These are phyloP conservation scores for Leptodirus hochenwartii DNA, from an alignment of 2,888 invertebrate genomes.

Conservation along the genomic window DNA sequence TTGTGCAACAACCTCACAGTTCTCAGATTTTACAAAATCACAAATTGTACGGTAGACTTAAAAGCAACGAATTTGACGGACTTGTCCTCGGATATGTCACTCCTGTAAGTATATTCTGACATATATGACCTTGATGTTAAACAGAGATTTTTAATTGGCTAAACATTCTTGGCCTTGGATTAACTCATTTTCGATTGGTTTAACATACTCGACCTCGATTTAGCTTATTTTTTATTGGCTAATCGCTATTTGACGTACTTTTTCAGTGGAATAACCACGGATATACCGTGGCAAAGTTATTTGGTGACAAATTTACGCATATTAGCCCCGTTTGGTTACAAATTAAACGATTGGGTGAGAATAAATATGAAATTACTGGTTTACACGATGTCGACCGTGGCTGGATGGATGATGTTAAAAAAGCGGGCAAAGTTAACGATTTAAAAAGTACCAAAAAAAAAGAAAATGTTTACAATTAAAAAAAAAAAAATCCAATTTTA, in stretches of 20 bases:
- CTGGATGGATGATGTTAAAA: constrained; percentile 60
- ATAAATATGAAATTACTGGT: constrained; percentile 47
- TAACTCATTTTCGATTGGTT: no score
- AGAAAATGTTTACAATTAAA: constrained; percentile 3
- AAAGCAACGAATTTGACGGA: constrained; percentile 45
- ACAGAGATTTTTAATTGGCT: no score
- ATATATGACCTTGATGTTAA: constrained; percentile 4
- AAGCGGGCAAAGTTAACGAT: constrained; percentile 32
- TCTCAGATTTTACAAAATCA: constrained; percentile 63
- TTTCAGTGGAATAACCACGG: constrained; percentile 90
- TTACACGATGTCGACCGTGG: constrained; percentile 70
- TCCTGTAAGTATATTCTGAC: constrained; percentile 40
- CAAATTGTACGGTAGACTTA: constrained; percentile 54
- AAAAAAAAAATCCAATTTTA: constrained; percentile 24
- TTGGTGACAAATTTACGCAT: constrained; percentile 75
- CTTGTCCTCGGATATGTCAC: constrained; percentile 82
- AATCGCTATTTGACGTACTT: constrained; percentile 5
- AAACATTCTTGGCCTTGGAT: no score
- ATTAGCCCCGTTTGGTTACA: constrained; percentile 94
- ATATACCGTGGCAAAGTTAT: constrained; percentile 79
- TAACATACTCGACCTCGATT: no score
- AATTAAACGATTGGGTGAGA: constrained; percentile 42
- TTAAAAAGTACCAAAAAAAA: constrained; percentile 34
- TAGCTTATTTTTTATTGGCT: no score
- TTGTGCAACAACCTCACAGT: constrained; percentile 44